Base-by-base conservation (phyloP, 1,140 invertebrate species). In the Oscheius sp. region DNA sequence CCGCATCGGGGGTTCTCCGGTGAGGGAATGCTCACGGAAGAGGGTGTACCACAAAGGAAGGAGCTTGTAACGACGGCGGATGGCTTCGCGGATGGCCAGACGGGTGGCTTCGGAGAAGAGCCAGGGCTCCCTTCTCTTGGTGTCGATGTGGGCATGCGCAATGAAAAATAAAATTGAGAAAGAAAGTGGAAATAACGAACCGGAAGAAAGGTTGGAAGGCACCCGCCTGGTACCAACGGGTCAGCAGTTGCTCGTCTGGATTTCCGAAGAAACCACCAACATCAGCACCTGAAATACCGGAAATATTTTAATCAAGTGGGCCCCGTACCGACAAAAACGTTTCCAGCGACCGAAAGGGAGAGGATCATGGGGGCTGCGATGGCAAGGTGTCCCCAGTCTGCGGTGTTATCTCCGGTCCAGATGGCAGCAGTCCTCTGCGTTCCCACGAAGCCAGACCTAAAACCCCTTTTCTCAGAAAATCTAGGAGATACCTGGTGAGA, bases 211-310 rank as follows among this genome's bases (percentile, higher is more conserved):
- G 91, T 65, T 92, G 88, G 86, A 90, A 93, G 1, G 90, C 89
- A 29, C 86, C 92, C 35, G 91, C 89, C 88, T 99, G 96, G 84
- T 98, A 96, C 96, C 96, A 99, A 61, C 96, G 89, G 45, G 88
- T 89, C 70, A 98, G 88, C 28, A 99, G 87, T 84, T 99, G 93
- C 7, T 88, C 80, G 77, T 97, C 93, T 0, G 95, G 94, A 87
- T 98, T 95, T 76, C 92, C 91, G 87, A 99, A 99, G 88, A 99
- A 99, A 0, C 96, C 97, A 20, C 93, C 95, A 66, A 99, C 90
- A 87, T 99, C 97, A 46, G 95, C 94, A 3, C 97, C 55, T 59
- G 29, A 20, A 59, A 23, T 18, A 45, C n/a, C 10, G 1, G 55
- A 23, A 15, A 28, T 15, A 59, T 15, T 15, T 13, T 59, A 23